Evolutionary conservation across 1,140 invertebrate species (phyloP).

Genomic region (Drosophila novamexicana): DNA sequence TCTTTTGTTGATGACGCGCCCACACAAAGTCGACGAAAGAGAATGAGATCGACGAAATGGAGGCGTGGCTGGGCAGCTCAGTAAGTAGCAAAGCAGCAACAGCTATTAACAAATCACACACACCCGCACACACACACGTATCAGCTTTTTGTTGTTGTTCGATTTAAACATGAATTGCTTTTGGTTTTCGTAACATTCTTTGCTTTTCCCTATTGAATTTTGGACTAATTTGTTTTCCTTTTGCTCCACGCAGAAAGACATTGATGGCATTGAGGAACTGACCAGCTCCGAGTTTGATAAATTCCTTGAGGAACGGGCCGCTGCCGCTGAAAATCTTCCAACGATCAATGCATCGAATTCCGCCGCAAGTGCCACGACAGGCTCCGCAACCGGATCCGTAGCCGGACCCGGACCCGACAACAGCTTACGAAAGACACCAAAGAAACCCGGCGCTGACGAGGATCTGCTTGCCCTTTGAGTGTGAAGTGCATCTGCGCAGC

Average conservation of each 20-base stretch:
- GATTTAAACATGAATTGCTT: constrained; percentile 38
- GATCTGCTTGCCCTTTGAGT: constrained; percentile 80
- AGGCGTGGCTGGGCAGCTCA: constrained; percentile 92
- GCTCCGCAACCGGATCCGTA: constrained; percentile 18
- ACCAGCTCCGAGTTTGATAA: constrained; percentile 96
- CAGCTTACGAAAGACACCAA: constrained; percentile 77
- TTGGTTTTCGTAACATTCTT: constrained; percentile 33
- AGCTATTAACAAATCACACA: constrained; percentile 16
- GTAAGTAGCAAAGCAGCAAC: constrained; percentile 85
- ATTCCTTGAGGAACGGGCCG: constrained; percentile 95
- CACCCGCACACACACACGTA: constrained; percentile 25
- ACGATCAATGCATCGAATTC: constrained; percentile 76
- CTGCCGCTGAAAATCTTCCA: constrained; percentile 90
- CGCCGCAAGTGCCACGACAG: constrained; percentile 55
- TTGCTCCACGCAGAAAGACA: constrained; percentile 64
- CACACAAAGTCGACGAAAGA: constrained; percentile 89
- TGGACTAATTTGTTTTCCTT: constrained; percentile 24
- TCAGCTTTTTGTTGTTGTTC: constrained; percentile 37
- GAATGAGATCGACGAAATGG: constrained; percentile 97
- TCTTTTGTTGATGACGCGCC: constrained; percentile 49
- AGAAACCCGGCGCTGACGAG: constrained; percentile 76
- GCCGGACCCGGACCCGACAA: constrained; percentile 28
- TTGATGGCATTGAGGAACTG: constrained; percentile 87
- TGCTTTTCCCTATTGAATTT: not conserved
- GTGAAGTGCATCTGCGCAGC: constrained; percentile 21